Percentiles rank a stretch among this genome's conserved stretches.
Conservation (phyloP, 2,888 invertebrate species). For the Drosophila tripunctata region DNA sequence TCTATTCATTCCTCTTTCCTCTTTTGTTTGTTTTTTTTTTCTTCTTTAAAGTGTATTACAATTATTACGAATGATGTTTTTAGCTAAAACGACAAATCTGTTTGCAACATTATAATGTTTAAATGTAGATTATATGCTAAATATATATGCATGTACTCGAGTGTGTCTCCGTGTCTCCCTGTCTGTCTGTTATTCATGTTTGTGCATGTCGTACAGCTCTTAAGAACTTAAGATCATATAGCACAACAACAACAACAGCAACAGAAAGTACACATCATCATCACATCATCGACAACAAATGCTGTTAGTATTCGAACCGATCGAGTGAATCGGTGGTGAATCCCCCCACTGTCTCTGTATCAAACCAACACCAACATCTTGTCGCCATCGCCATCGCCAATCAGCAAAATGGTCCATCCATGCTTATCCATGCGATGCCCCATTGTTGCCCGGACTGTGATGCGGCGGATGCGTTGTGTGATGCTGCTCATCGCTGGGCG, state of each 20-base stretch:
- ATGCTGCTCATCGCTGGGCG: slow-evolving; percentile 84
- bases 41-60: slow-evolving; percentile 24
- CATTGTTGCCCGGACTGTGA: slow-evolving; percentile 65
- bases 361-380: no score
- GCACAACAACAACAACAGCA: slow-evolving; percentile 8
- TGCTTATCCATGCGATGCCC: slow-evolving; percentile 78
- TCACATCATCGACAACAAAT: slow-evolving; percentile 8
- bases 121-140: slow-evolving; percentile 22
- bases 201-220: no score
- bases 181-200: slow-evolving; percentile 1
- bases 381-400: no score
- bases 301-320: background rate
- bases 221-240: slow-evolving; percentile 6
- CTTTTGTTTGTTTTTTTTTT: background rate
- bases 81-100: slow-evolving; percentile 54
- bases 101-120: slow-evolving; percentile 52
- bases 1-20: background rate
- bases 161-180: slow-evolving; percentile 11
- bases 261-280: slow-evolving; percentile 5
- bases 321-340: background rate
- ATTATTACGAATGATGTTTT: slow-evolving; percentile 48
- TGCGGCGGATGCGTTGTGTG: slow-evolving; percentile 54
- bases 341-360: background rate
- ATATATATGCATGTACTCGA: slow-evolving; percentile 27
- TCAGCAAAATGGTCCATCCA: no score